Evolutionary conservation across 2,888 invertebrate genomes (phyloP).

Genomic region (Gryllus longicercus): DNA sequence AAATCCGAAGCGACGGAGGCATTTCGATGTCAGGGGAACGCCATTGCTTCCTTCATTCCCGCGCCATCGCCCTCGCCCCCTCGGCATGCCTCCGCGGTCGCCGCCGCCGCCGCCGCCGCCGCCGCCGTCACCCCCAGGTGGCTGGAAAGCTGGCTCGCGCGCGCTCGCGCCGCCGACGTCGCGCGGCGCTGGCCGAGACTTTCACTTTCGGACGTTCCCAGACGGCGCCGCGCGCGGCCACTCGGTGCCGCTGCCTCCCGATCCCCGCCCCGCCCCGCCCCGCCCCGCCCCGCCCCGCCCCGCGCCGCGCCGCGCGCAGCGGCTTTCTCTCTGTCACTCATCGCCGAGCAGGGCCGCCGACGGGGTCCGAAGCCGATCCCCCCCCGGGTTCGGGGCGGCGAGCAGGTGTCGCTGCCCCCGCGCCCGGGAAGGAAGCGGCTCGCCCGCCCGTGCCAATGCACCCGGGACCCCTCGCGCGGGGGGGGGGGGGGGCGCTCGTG

Average conservation of each 20-base stretch:
- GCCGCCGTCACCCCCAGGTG: background rate
- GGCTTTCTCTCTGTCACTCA: background rate
- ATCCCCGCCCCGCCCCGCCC: background rate
- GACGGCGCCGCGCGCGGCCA: background rate
- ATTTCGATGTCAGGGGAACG: no score
- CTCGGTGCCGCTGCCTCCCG: background rate
- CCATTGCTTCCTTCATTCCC: background rate
- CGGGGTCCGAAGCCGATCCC: background rate
- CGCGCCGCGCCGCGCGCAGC: background rate
- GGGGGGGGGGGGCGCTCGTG: no score
- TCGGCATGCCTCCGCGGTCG: background rate
- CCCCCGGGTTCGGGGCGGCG: background rate
- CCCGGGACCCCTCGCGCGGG: no score
- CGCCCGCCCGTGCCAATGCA: no score
- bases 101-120: background rate
- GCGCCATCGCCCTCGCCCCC: background rate
- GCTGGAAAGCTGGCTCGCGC: background rate
- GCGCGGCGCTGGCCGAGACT: background rate
- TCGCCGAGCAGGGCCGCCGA: background rate
- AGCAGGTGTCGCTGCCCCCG: no score
- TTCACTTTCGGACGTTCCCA: conserved; percentile 17
- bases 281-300: background rate
- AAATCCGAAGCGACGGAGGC: no score
- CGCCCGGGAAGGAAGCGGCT: no score
- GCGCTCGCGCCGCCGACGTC: background rate